Evolutionary conservation across 2,113 vertebrate species (phyloP), one percentile per base, ranked within the genome.

Genomic region (Pipa parva): DNA sequence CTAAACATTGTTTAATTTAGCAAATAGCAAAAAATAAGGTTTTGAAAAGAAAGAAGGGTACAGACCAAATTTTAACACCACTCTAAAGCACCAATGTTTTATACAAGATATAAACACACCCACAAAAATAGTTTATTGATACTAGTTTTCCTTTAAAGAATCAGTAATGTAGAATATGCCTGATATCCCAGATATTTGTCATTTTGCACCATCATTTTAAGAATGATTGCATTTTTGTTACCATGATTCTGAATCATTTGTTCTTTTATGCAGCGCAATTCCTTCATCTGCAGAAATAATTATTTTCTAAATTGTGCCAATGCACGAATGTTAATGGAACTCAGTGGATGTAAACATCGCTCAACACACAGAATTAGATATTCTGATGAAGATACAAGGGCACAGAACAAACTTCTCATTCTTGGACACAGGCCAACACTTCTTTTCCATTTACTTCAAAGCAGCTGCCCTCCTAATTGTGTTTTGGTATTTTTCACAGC

Each of bases 381-480:
- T 68, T 59, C 45, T 36, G 56, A 68, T 68, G 65, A 68, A 68
- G 65, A 59, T 68, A 59, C 46, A 33, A 68, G 65, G 55, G n/a
- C 46, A 51, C 28, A 36, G 65, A 59, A 59, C 65, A 52, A 59
- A 59, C 54, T 68, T 51, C 42, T 59, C 24, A 39, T 28, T 68
- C 31, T 33, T 68, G 65, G 65, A 59, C 24, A 25, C 12, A 1
- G 51, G 59, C 65, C 65, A 68, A 46, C 25, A 59, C 39, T 31
- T 50, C 45, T 68, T 59, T 59, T 24, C 46, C 36, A 59, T 68
- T 68, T 68, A 52, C 65, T 68, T 60, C 56, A 48, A 68, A 52
- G 31, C 65, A 68, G 65, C 56, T 68, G 65, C 65, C 65, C 65
- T 68, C 29, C 65, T 68, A 68, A 68, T 68, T 68, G 65, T 51